Base-by-base conservation (phyloP, 2,113 vertebrate species). In the Platysternon megacephalum region DNA sequence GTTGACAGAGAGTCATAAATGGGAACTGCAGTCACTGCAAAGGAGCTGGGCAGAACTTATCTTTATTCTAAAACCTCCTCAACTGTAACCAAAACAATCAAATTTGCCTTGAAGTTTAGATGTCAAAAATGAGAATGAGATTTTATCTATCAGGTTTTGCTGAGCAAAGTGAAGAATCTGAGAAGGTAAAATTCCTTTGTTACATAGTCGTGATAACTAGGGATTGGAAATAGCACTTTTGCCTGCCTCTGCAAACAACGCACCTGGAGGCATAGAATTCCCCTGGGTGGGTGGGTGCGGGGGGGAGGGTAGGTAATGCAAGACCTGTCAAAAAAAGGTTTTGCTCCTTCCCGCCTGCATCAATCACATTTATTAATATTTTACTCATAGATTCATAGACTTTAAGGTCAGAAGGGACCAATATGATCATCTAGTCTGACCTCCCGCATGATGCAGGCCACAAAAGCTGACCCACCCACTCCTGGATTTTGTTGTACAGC, bases 1-100 rank as follows among this genome's bases (percentile, higher is more conserved):
- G 87, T 95, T 98, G 97, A 96, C 91, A 94, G 79, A 91, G 87
- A 97, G 72, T 80, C 88, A 96, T 94, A 96, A 97, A 96, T 85
- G 46, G 3, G 6, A 8, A 87, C n/a, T 84, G 90, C 88, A 91
- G 9, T 49, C 1, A 10, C 65, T 79, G 65, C 28, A 24, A 39
- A 84, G 93, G 87, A 96, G 74, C 85, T 91, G 91, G 93, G 91
- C 82, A 92, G 82, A 95, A 97, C 95, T 96, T 78, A 93, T 65
- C 97, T 98, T 98, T 96, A 97, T 52, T 90, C 44, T 96, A 90
- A 96, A 85, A 11, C 94, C 86, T 93, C 94, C 86, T 94, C 81
- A 88, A 76, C 51, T 95, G 56, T 49, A 95, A 90, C 42, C n/a
- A 92, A 96, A 97, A 90, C 94, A 98, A 97, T 96, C 80, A 97